Evolutionary conservation across 2,797 vertebrate species (phyloP).

Genomic region (Bovichtus variegatus): DNA sequence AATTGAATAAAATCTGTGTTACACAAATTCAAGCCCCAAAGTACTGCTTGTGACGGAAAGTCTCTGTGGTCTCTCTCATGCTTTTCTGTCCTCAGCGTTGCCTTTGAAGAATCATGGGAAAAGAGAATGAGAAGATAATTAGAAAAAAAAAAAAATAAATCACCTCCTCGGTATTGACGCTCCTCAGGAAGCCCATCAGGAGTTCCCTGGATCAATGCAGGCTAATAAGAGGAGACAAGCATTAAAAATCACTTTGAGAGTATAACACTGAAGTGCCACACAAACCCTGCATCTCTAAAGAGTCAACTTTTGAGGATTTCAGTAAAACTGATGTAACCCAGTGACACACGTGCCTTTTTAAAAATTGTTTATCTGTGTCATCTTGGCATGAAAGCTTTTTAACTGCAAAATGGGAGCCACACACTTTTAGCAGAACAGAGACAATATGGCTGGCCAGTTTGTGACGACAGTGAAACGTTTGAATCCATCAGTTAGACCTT

Average conservation of each 20-base stretch:
- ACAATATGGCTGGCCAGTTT: background rate
- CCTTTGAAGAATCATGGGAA: conserved; percentile 32
- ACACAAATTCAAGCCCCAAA: conserved; percentile 14
- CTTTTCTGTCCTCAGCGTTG: conserved; percentile 10
- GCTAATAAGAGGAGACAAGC: conserved; percentile 31
- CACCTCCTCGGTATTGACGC: conserved; percentile 29
- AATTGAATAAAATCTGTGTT: conserved; percentile 29
- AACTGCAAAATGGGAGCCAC: background rate
- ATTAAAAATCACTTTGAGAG: conserved; percentile 38
- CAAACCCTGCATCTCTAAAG: conserved; percentile 19
- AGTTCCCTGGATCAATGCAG: conserved; percentile 31
- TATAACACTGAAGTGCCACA: background rate
- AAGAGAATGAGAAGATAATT: conserved; percentile 34
- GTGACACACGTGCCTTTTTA: conserved; percentile 20
- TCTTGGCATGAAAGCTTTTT: conserved; percentile 2
- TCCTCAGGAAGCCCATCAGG: conserved; percentile 26
- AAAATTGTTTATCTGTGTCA: conserved; percentile 7
- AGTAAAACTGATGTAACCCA: conserved; percentile 43
- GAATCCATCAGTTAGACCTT: conserved; percentile 3
- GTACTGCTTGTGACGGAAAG: conserved; percentile 9
- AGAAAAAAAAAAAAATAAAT: background rate
- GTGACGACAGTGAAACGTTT: conserved; percentile 6
- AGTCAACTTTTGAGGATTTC: conserved; percentile 38
- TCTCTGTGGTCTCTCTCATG: conserved; percentile 13
- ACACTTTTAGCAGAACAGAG: background rate